Evolutionary conservation across 2,888 invertebrate species (phyloP).

Genomic region (Conistra vaccinii): DNA sequence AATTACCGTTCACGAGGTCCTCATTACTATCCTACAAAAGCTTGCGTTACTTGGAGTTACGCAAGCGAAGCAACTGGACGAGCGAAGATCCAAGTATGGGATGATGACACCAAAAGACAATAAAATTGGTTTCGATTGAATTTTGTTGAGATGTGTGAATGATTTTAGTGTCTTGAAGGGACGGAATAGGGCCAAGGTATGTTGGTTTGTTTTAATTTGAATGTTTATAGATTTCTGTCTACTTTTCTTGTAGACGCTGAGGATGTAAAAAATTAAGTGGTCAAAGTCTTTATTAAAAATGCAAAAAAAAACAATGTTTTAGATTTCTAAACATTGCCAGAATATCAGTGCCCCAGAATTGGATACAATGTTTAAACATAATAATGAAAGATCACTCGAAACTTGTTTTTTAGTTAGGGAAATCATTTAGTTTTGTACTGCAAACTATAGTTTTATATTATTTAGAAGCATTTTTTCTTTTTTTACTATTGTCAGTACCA

Average conservation of each 20-base stretch:
- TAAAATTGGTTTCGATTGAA: constrained; percentile 65
- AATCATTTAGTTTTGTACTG: not conserved
- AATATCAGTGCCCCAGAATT: not conserved
- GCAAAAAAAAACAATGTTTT: not conserved
- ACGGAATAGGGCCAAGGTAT: constrained; percentile 54
- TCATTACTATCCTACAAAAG: constrained; percentile 59
- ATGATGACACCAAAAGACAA: constrained; percentile 64
- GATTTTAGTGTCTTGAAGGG: constrained; percentile 49
- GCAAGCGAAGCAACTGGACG: constrained; percentile 54
- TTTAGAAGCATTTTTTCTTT: too few species aligned
- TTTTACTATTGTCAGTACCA: too few species aligned
- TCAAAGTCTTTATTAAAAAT: not conserved
- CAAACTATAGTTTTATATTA: too few species aligned
- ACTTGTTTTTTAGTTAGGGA: not conserved
- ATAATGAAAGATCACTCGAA: not conserved
- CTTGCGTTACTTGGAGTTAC: constrained; percentile 54
- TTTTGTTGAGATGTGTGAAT: constrained; percentile 59
- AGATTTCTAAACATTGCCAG: not conserved
- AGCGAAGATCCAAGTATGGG: constrained; percentile 53
- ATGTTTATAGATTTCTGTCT: not conserved
- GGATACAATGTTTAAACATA: too few species aligned
- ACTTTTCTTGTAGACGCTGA: not conserved
- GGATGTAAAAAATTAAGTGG: not conserved
- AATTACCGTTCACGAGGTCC: constrained; percentile 50
- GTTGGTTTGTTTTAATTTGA: constrained; percentile 2